Evolutionary conservation across 2,888 invertebrate species (phyloP).

Genomic region (Coenonympha glycerion): DNA sequence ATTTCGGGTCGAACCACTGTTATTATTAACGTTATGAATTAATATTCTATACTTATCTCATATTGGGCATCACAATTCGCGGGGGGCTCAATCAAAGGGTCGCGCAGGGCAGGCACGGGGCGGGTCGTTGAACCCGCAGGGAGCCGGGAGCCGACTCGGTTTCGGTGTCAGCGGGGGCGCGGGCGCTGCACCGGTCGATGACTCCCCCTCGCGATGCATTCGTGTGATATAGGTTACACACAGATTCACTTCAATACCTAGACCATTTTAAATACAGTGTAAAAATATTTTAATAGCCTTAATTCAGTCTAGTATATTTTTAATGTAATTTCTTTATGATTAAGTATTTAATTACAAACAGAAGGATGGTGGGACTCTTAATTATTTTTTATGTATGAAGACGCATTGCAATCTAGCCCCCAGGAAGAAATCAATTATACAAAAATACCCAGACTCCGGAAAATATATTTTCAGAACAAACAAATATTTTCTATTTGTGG

Average conservation of each 20-base stretch:
- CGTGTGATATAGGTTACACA: slow-evolving; percentile 37
- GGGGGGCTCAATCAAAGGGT: slow-evolving; percentile 50
- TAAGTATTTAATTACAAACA: too few relatives aligned
- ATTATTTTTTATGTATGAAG: too few relatives aligned
- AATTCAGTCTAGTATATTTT: neutral
- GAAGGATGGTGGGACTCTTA: too few relatives aligned
- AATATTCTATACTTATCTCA: slow-evolving; percentile 20
- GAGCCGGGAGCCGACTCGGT: slow-evolving; percentile 50
- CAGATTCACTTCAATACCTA: slow-evolving; percentile 53
- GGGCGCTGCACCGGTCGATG: slow-evolving; percentile 61
- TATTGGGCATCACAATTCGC: slow-evolving; percentile 31
- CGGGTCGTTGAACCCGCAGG: slow-evolving; percentile 68
- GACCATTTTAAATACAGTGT: neutral
- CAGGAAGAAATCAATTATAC: too few relatives aligned
- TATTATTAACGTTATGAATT: too few relatives aligned
- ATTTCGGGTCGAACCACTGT: too few relatives aligned
- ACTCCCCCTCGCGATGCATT: slow-evolving; percentile 53
- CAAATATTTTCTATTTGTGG: too few relatives aligned
- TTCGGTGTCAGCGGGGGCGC: slow-evolving; percentile 46
- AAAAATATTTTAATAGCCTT: neutral
- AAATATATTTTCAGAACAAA: too few relatives aligned
- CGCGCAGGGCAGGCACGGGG: too few relatives aligned
- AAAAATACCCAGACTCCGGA: too few relatives aligned
- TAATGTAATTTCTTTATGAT: too few relatives aligned
- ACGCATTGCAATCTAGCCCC: too few relatives aligned